Percentiles rank a stretch among this genome's conserved stretches.
These are phyloP conservation scores for Cygnus atratus DNA, from an alignment of 2,113 vertebrate species.

Conservation along the genomic window DNA sequence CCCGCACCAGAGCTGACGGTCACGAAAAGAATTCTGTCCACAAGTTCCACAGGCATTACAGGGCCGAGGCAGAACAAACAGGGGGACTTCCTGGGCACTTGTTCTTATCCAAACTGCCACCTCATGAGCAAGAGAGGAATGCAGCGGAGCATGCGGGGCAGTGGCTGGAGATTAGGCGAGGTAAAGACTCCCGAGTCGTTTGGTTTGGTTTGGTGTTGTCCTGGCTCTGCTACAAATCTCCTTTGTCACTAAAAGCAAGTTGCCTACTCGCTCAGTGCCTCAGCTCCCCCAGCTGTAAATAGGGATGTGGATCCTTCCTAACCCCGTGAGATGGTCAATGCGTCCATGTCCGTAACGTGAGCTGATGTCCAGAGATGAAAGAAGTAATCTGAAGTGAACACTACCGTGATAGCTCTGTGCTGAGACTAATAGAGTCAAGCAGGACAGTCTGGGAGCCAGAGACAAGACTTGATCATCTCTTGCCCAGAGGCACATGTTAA, in stretches of 20 bases:
- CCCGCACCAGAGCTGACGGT: conserved; percentile 32
- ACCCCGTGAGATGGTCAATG: not conserved
- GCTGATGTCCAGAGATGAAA: conserved; percentile 1
- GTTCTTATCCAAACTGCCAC: conserved; percentile 40
- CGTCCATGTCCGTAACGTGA: not conserved
- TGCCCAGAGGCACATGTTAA: conserved; percentile 40
- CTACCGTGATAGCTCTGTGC: not conserved
- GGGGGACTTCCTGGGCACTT: conserved; percentile 28
- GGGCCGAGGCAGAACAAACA: not conserved
- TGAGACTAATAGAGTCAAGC: conserved; percentile 34
- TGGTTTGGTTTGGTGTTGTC: not conserved
- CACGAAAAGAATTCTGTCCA: conserved; percentile 38
- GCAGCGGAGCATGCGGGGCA: not conserved
- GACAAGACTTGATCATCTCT: conserved; percentile 43
- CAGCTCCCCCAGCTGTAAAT: not conserved
- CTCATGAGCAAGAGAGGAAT: conserved; percentile 44
- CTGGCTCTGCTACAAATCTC: not conserved
- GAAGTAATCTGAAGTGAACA: conserved; percentile 36
- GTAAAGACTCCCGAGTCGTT: not conserved
- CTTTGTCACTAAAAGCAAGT: not conserved
- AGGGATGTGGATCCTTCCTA: not conserved
- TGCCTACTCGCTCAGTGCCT: not conserved
- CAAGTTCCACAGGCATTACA: conserved; percentile 25
- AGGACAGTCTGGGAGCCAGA: conserved; percentile 32
- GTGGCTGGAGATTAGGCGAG: not conserved